Evolutionary conservation across 2,888 invertebrate genomes (phyloP), one percentile per base, ranked within the genome.

Genomic region (Ptychoptera contaminata): DNA sequence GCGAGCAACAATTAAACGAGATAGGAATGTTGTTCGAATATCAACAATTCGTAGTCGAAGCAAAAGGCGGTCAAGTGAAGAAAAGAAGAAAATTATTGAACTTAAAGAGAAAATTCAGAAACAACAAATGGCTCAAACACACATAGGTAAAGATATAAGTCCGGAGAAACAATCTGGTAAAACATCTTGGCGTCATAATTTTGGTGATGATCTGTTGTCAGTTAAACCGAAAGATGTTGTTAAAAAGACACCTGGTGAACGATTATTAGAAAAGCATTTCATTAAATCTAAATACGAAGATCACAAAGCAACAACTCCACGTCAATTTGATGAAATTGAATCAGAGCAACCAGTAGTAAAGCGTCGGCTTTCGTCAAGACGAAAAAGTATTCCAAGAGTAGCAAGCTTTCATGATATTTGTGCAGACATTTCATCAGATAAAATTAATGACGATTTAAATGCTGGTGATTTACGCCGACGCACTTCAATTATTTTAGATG

Each of bases 181-280:
- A 44, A 43, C 49, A 54, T 60, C 56, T 55, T 80, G 79, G 79
- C 69, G 79, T 44, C 72, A 79, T 55, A 76, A 73, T 52, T 67
- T 79, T 44, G 73, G 74, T 1, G 71, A 75, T 2, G 77, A 78
- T 55, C 51, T 61, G 40, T 47, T 62, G 46, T 54, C 55, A 1
- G 52, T 54, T 3, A 58, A 56, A 48, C 55, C 58, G 1, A 43
- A 47, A 2, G 54, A 53, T 39, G 54, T 55, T 12, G 52, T 54
- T 23, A 76, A 74, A 56, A 81, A 80, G 58, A 72, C 78, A 0
- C 71, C 81, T 2, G 85, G 85, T 1, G 82, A 83, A 51, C 67
- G 79, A 51, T 65, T 87, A 44, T 72, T 82, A 15, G 85, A 87
- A 61, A 83, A 85, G 58, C 81, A 79, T 57, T 63, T 76, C 37